Evolutionary conservation across 2,113 vertebrate genomes (phyloP), one percentile per base, ranked within the genome.

Genomic region (Ovibos moschatus): DNA sequence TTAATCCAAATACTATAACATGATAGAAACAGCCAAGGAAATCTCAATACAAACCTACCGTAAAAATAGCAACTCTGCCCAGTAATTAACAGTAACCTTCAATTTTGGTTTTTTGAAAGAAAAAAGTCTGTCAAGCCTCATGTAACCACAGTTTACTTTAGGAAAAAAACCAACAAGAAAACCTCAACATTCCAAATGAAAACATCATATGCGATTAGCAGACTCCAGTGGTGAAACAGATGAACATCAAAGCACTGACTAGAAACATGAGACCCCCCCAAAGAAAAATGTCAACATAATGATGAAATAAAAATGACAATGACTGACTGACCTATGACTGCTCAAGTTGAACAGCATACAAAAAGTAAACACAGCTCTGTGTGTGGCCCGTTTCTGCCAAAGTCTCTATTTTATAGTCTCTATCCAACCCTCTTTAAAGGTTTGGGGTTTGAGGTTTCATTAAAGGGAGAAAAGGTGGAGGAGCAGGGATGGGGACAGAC

Each of bases 11-110:
- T 84, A 57, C 30, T 96, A 28, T 64, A 93, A 85, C 25, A 95
- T 81, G 89, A 92, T 6, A 96, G 43, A 96, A 96, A 78, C 21
- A 50, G 79, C 55, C 92, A 74, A 92, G 93, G 79, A 96, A 96
- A 97, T 93, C 57, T 89, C 83, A 95, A 83, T 94, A 93, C 51
- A 91, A 96, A 88, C n/a, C 55, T 94, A 89, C 87, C 74, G 62
- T 87, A 97, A 98, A 98, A 98, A 98, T 96, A 98, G 98, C 84
- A 94, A 85, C 89, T 64, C 53, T 97, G 89, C 58, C 53, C 93
- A 97, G 89, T 94, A 98, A 96, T 98, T 98, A 95, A 94, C 60
- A 89, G 82, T 97, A 97, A 89, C 96, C 92, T 98, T 93, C 84
- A 97, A 98, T 98, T 98, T 98, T 88, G 97, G 95, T 88, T 97